A percentile compares a stretch with the other conserved stretches of the same genome.
These are phyloP conservation scores for Anabas testudineus DNA, from an alignment of 2,797 vertebrate genomes.

Conservation along the genomic window DNA sequence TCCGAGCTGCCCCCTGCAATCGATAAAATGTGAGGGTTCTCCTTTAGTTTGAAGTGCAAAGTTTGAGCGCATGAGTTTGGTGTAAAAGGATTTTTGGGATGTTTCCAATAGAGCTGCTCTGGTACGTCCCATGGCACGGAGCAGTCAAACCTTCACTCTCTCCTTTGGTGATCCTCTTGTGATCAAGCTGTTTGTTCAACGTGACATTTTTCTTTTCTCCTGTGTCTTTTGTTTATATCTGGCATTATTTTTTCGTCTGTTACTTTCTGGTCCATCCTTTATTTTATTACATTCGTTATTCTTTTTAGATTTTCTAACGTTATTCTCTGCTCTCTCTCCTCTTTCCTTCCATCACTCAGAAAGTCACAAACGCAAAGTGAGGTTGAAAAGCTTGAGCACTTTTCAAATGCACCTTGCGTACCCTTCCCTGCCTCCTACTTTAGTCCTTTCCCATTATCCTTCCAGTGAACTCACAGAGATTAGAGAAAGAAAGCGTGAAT, in stretches of 20 bases:
- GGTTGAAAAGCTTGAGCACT: too few relatives aligned
- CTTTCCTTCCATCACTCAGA: neutral
- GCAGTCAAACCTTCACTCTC: slow-evolving; percentile 2
- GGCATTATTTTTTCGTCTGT: neutral
- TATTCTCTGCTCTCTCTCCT: neutral
- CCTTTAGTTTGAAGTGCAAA: slow-evolving; percentile 39
- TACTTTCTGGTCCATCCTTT: neutral
- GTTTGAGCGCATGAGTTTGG: slow-evolving; percentile 25
- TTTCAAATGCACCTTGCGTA: too few relatives aligned
- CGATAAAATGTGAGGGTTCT: slow-evolving; percentile 34
- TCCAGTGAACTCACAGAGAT: neutral
- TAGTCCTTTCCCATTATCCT: neutral
- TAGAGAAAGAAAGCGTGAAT: neutral
- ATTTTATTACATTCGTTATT: neutral
- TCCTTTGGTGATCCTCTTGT: neutral
- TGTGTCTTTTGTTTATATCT: neutral
- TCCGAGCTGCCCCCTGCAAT: slow-evolving; percentile 24
- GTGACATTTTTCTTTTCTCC: neutral
- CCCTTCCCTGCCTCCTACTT: neutral
- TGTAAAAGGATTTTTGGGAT: slow-evolving; percentile 2
- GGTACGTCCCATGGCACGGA: slow-evolving; percentile 11
- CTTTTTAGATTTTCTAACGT: neutral
- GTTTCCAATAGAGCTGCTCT: slow-evolving; percentile 15
- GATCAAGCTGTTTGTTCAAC: neutral
- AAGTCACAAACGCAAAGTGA: neutral